A percentile compares a stretch with the other conserved stretches of the same genome.
Evolutionary conservation across 2,797 vertebrate species (phyloP).

Genomic region (Gephyroberyx darwinii): DNA sequence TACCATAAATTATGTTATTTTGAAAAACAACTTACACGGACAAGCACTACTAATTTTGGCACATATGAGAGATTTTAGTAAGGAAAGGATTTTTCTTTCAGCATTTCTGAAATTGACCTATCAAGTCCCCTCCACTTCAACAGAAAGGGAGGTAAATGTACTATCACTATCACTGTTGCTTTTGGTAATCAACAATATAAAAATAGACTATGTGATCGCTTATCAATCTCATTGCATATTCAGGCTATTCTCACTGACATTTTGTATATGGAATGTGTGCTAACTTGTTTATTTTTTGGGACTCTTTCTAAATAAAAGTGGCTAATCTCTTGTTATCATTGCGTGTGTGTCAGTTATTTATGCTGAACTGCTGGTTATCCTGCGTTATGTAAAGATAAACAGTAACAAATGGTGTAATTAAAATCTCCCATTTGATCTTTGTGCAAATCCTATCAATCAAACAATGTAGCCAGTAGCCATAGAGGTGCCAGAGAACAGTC

Average conservation of each 20-base stretch:
- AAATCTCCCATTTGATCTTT: no score
- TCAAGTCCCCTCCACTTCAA: slow-evolving; percentile 36
- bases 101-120: slow-evolving; percentile 41
- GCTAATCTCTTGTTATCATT: slow-evolving; percentile 75
- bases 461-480: no score
- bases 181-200: slow-evolving; percentile 67
- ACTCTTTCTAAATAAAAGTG: slow-evolving; percentile 87
- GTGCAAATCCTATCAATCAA: no score
- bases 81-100: slow-evolving; percentile 10
- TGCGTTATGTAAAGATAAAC: background rate
- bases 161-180: slow-evolving; percentile 67
- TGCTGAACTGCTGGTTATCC: background rate
- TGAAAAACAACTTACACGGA: slow-evolving; percentile 35
- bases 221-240: slow-evolving; percentile 74
- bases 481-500: no score
- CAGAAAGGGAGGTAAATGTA: slow-evolving; percentile 52
- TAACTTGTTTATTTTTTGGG: slow-evolving; percentile 86
- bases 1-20: slow-evolving; percentile 32
- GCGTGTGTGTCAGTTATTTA: slow-evolving; percentile 38
- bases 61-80: slow-evolving; percentile 19
- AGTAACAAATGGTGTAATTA: no score
- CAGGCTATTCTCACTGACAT: slow-evolving; percentile 81
- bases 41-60: slow-evolving; percentile 46
- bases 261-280: slow-evolving; percentile 88
- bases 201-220: slow-evolving; percentile 67